These are phyloP conservation scores for Diarsia rubi DNA, from an alignment of 2,888 invertebrate species.

Conservation along the genomic window DNA sequence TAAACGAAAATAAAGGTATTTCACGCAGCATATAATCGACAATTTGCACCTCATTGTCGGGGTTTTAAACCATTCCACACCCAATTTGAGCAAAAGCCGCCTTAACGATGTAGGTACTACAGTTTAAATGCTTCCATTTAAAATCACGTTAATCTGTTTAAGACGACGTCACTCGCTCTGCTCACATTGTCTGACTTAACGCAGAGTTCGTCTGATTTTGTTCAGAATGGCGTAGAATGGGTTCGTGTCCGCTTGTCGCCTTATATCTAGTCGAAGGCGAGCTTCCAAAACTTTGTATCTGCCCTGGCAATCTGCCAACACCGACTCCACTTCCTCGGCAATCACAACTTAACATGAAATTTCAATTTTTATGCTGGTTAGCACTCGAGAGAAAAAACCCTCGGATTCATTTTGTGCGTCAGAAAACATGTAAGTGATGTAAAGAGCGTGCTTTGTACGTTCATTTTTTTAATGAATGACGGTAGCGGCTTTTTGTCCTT, in stretches of 20 bases:
- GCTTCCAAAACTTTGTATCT: slow-evolving; percentile 65
- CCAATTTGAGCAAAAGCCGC: slow-evolving; percentile 19
- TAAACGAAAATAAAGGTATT: neutral
- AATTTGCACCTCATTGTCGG: slow-evolving; percentile 18
- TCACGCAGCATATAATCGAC: neutral
- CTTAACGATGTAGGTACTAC: slow-evolving; percentile 6
- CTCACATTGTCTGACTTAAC: slow-evolving; percentile 43
- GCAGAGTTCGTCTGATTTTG: slow-evolving; percentile 46
- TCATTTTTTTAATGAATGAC: slow-evolving; percentile 14
- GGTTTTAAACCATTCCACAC: slow-evolving; percentile 11
- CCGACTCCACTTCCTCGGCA: slow-evolving; percentile 62
- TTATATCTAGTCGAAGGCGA: slow-evolving; percentile 47
- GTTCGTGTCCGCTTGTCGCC: slow-evolving; percentile 44
- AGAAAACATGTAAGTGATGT: slow-evolving; percentile 44
- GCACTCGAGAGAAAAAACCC: slow-evolving; percentile 34
- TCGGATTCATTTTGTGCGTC: slow-evolving; percentile 48
- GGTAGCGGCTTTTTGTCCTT: neutral
- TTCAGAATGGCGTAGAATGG: slow-evolving; percentile 48
- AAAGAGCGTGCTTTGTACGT: slow-evolving; percentile 28
- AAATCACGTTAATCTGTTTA: slow-evolving; percentile 37
- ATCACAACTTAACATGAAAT: slow-evolving; percentile 71
- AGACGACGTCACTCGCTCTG: slow-evolving; percentile 29
- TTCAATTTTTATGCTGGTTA: slow-evolving; percentile 67
- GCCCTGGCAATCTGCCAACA: slow-evolving; percentile 68
- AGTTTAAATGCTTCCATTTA: slow-evolving; percentile 36